Percentiles rank a stretch among this genome's conserved stretches.
Conservation (phyloP, 2,797 vertebrate species). For the Siniperca scherzeri region DNA sequence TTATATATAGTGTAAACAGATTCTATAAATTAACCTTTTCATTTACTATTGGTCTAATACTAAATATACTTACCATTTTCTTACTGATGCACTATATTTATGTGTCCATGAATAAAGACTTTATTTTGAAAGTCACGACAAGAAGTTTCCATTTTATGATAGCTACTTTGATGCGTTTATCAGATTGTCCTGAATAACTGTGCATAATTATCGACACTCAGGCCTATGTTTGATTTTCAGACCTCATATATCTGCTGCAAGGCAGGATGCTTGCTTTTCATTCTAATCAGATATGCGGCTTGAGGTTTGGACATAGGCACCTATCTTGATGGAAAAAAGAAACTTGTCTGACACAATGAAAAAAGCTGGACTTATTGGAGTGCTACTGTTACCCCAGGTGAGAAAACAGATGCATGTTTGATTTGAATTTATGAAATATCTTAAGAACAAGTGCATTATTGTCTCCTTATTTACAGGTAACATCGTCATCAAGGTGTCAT, state of each 20-base stretch:
- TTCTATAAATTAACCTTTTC: rapidly evolving
- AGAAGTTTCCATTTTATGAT: neutral
- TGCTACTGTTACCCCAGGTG: slow-evolving; percentile 68
- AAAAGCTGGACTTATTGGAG: slow-evolving; percentile 66
- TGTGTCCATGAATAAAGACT: rapidly evolving
- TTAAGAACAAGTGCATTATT: neutral
- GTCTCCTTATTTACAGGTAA: slow-evolving; percentile 70
- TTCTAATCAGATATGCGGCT: slow-evolving; percentile 30
- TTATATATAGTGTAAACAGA: rapidly evolving
- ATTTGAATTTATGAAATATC: neutral
- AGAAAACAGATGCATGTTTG: slow-evolving; percentile 35
- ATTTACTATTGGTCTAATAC: rapidly evolving
- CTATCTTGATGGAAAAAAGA: slow-evolving; percentile 2
- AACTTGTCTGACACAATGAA: slow-evolving; percentile 54
- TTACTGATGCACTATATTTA: neutral
- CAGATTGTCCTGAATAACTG: neutral
- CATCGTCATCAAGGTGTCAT: slow-evolving; percentile 79
- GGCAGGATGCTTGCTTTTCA: slow-evolving; percentile 47
- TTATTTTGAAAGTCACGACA: slow-evolving; percentile 50
- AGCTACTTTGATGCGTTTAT: neutral
- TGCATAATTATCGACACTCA: slow-evolving; percentile 7
- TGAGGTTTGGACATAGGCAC: slow-evolving; percentile 12
- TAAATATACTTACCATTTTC: neutral
- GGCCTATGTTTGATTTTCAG: slow-evolving; percentile 54
- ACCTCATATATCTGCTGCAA: slow-evolving; percentile 50